Evolutionary conservation across 1,140 invertebrate species (phyloP).

Genomic region (Neotoxoptera formosana): DNA sequence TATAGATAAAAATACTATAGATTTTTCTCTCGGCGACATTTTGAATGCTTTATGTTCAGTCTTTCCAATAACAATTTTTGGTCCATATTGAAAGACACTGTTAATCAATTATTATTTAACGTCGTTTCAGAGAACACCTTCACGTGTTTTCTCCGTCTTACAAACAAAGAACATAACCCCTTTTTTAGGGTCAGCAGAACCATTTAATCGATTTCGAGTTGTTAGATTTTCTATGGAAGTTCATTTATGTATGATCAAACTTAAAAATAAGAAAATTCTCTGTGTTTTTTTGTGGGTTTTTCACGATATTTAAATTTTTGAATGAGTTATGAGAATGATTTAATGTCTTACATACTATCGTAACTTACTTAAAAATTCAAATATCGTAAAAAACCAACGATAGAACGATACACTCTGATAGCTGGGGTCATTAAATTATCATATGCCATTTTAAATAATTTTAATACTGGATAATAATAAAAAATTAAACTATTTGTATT

Average conservation of each 20-base stretch:
- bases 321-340: too few species aligned
- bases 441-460: neutral
- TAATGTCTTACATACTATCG: too few species aligned
- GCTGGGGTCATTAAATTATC: neutral
- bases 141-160: neutral
- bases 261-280: neutral
- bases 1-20: too few species aligned
- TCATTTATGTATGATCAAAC: neutral
- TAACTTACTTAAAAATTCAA: too few species aligned
- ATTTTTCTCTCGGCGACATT: neutral
- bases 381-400: too few species aligned
- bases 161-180: neutral
- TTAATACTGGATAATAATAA: neutral
- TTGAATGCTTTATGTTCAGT: neutral
- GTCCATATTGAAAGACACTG: neutral
- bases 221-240: neutral
- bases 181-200: neutral
- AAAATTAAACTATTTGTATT: neutral
- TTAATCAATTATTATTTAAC: neutral
- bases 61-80: neutral
- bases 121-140: rapidly evolving
- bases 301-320: neutral
- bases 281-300: neutral
- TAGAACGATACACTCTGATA: neutral
- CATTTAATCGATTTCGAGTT: neutral